Conservation (phyloP, 2,888 invertebrate genomes). For the Hemicrepidius hirtus region DNA sequence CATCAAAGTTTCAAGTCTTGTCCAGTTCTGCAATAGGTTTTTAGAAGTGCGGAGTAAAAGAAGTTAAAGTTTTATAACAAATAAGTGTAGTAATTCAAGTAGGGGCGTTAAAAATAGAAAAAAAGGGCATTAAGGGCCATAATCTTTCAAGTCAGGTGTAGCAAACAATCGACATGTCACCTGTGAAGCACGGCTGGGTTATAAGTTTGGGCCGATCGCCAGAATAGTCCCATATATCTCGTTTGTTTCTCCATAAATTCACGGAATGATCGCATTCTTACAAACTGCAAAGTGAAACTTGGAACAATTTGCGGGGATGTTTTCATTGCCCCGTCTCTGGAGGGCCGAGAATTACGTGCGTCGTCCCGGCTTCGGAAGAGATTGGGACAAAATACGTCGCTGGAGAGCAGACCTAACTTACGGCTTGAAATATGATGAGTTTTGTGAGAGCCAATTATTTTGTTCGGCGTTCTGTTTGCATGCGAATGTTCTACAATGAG, state of each 20-base stretch:
- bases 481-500: slow-evolving; percentile 62
- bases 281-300: slow-evolving; percentile 67
- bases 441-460: slow-evolving; percentile 62
- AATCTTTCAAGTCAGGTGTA: slow-evolving; percentile 68
- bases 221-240: slow-evolving; percentile 66
- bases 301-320: slow-evolving; percentile 66
- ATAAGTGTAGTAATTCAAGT: neutral
- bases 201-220: slow-evolving; percentile 62
- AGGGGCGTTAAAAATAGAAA: slow-evolving; percentile 22
- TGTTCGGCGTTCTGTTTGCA: slow-evolving; percentile 62
- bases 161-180: slow-evolving; percentile 67
- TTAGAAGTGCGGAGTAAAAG: no score
- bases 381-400: slow-evolving; percentile 56
- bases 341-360: slow-evolving; percentile 54
- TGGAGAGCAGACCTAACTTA: slow-evolving; percentile 52
- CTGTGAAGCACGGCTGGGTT: slow-evolving; percentile 63
- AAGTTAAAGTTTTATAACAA: no score
- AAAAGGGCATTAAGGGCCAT: slow-evolving; percentile 58
- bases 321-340: slow-evolving; percentile 59
- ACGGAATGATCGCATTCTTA: slow-evolving; percentile 67
- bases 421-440: slow-evolving; percentile 59
- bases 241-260: slow-evolving; percentile 67
- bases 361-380: slow-evolving; percentile 52
- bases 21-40: no score
- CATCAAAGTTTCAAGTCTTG: no score